Percentiles rank a stretch among this genome's conserved stretches.
Evolutionary conservation across 2,113 vertebrate genomes (phyloP).

Genomic region (Gallinago paraguaiae): DNA sequence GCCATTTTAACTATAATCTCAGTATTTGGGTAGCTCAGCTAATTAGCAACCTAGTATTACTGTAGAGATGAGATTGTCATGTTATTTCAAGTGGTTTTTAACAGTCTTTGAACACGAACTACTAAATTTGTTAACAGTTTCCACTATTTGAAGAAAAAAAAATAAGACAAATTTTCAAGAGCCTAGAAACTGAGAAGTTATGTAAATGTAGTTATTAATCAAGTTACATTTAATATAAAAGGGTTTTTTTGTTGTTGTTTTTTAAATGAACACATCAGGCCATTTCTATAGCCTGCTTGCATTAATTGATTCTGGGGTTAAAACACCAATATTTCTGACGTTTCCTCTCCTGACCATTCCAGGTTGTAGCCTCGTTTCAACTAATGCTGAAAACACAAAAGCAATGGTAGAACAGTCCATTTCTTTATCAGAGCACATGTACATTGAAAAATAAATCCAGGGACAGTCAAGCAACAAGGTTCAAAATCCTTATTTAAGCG

Average conservation of each 20-base stretch:
- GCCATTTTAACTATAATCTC: constrained; percentile 67
- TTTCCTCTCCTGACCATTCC: background rate
- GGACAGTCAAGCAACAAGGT: background rate
- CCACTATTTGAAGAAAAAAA: constrained; percentile 50
- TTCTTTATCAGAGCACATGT: background rate
- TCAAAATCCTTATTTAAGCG: background rate
- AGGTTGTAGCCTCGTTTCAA: background rate
- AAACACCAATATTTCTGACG: background rate
- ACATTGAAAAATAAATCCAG: background rate
- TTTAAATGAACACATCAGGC: background rate
- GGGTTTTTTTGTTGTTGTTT: background rate
- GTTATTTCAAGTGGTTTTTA: constrained; percentile 71
- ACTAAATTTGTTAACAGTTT: constrained; percentile 60
- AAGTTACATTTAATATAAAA: background rate
- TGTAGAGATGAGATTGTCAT: constrained; percentile 59
- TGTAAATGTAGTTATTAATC: background rate
- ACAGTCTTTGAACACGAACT: constrained; percentile 43
- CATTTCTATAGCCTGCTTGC: background rate
- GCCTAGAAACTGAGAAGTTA: constrained; percentile 13
- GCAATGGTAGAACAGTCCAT: background rate
- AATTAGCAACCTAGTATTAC: constrained; percentile 73
- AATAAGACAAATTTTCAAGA: constrained; percentile 36
- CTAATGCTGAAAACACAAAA: background rate
- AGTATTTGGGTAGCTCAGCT: constrained; percentile 69
- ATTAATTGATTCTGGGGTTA: background rate